phyloP scores from a whole-genome alignment of 2,113 vertebrate species.

The Saccopteryx leptura region DNA sequence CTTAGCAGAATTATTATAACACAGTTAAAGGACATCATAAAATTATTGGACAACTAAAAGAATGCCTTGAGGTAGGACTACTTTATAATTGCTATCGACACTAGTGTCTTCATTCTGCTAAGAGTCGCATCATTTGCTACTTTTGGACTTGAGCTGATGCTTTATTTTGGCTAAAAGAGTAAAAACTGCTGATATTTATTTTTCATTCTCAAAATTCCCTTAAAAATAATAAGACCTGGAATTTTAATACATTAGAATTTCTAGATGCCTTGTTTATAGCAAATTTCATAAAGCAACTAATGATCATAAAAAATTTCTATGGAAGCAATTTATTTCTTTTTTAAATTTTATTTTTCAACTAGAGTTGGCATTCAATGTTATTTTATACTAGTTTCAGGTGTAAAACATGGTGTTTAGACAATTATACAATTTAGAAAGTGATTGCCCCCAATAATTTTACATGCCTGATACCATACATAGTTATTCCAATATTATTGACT shows the following conservation, averaged over 20 bases:
- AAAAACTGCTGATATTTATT: background rate
- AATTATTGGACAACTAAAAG: background rate
- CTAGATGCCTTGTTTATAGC: background rate
- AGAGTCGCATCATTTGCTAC: conserved; percentile 2
- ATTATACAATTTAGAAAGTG: background rate
- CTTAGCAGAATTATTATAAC: conserved; percentile 58
- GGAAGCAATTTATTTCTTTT: background rate
- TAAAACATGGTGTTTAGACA: background rate
- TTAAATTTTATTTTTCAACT: background rate
- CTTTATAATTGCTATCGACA: background rate
- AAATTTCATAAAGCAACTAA: conserved; percentile 49
- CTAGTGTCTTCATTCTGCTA: conserved; percentile 1
- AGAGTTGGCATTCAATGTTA: background rate
- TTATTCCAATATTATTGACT: background rate
- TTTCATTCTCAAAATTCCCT: conserved; percentile 48
- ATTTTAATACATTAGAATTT: conserved; percentile 43
- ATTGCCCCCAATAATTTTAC: background rate
- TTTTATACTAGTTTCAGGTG: background rate
- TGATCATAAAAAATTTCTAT: conserved; percentile 12
- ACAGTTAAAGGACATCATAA: background rate
- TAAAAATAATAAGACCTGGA: background rate
- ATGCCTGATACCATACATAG: background rate
- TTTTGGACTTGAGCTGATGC: background rate
- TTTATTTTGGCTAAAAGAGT: background rate
- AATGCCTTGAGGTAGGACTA: background rate